Base-by-base conservation (phyloP, 2,888 invertebrate genomes). In the Rambutsinella grinnellia region DNA sequence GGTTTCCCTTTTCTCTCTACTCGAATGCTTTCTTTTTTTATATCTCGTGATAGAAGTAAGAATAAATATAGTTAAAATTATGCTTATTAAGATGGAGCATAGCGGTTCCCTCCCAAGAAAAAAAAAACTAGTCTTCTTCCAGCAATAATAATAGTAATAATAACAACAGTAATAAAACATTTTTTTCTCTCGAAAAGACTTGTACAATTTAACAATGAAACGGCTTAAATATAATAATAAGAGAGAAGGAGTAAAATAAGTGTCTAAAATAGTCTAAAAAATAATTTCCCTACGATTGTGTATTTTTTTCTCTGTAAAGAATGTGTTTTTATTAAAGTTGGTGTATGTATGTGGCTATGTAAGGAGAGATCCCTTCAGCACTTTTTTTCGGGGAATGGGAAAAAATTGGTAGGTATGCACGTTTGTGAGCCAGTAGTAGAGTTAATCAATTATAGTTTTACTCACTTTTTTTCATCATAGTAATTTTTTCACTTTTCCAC, bases 71-170 rank as follows among this genome's bases (percentile, higher is more conserved):
- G 13, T 8, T 13, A 36, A 8, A 36, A 36, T 36, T 36, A 36
- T 36, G 13, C 36, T 36, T 36, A 36, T 49, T 49, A 19, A 49
- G 49, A 19, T 17, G 49, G n/a, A 49, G 49, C 36, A 36, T 13
- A 8, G 36, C 36, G n/a, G 13, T 36, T 36, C 36, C n/a, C 36
- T 36, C 6, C 36, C 36, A 36, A n/a, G n/a, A n/a, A n/a, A n/a
- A n/a, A n/a, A n/a, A 36, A 36, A 36, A 36, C 36, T 36, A 36
- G 36, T 36, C 36, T 36, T 36, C 6, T 36, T 36, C 24, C 57
- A 58, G 27, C 49, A 68, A 68, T 68, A 57, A 68, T 68, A 68
- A 68, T 68, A 68, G 58, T 58, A 68, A 58, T 68, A 57, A 68
- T 68, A 68, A 68, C 44, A 68, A 68, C 58, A 49, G 49, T 58